A percentile compares a stretch with the other conserved stretches of the same genome.
These are phyloP conservation scores for Psammodynastes pulverulentus DNA, from an alignment of 2,113 vertebrate genomes.

Conservation along the genomic window DNA sequence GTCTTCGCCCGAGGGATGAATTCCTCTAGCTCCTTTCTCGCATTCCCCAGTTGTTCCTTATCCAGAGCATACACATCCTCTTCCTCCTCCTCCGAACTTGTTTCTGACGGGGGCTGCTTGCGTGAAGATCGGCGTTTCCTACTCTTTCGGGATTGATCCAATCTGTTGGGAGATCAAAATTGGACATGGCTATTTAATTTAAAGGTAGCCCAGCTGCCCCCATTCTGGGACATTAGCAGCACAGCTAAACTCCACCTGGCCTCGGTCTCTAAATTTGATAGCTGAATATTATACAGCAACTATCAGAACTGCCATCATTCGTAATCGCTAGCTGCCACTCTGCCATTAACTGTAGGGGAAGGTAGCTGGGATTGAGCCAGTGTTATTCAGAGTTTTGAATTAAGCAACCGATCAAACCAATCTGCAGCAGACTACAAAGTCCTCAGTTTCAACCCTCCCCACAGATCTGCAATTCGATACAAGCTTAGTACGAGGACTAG, in stretches of 20 bases:
- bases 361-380: no score
- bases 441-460: no score
- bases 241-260: no score
- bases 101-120: not conserved
- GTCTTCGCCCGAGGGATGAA: constrained; percentile 69
- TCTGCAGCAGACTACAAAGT: no score
- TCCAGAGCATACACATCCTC: rapidly evolving
- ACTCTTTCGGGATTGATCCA: rapidly evolving
- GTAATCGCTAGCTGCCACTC: no score
- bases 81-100: not conserved
- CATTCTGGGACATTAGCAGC: not conserved
- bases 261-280: no score
- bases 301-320: no score
- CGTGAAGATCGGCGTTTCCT: not conserved
- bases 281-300: no score
- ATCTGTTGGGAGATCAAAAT: not conserved
- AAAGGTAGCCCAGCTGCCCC: not conserved
- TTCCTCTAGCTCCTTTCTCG: constrained; percentile 60
- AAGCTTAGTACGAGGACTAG: not conserved
- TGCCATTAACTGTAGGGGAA: no score
- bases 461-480: not conserved
- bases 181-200: not conserved
- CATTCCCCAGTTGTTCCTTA: not conserved
- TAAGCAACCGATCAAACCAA: no score
- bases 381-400: no score